These are phyloP conservation scores for Nothocercus julius DNA, from an alignment of 2,113 vertebrate genomes.

Conservation along the genomic window DNA sequence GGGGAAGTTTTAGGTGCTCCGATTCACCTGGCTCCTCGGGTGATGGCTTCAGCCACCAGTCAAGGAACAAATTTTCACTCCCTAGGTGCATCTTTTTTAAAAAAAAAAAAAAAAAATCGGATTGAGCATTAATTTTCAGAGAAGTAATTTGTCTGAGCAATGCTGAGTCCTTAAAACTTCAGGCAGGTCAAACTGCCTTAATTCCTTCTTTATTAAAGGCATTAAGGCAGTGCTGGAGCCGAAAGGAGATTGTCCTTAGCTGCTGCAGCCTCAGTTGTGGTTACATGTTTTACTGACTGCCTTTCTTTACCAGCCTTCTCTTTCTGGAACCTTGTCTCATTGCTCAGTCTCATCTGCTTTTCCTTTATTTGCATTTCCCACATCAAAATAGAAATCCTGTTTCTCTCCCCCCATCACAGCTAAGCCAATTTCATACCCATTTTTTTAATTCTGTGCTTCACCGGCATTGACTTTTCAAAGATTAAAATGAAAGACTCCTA, in stretches of 20 bases:
- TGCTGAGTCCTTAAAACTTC: neutral
- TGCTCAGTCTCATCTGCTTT: conserved; percentile 62
- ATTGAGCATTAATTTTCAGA: neutral
- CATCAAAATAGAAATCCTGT: conserved; percentile 9
- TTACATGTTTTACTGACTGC: conserved; percentile 40
- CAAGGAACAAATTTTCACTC: neutral
- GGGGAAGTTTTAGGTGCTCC: neutral
- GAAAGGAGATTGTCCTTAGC: conserved; percentile 58
- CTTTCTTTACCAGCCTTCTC: conserved; percentile 58
- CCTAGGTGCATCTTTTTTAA: neutral
- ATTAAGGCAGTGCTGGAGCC: conserved; percentile 2
- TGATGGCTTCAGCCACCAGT: neutral
- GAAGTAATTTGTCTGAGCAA: neutral
- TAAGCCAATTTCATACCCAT: neutral
- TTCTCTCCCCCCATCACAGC: neutral
- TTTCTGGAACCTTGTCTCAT: conserved; percentile 46
- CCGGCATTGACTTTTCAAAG: conserved; percentile 18
- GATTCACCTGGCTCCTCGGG: neutral
- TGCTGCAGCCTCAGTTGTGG: conserved; percentile 21
- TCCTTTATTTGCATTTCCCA: conserved; percentile 53
- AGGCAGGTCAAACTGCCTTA: conserved; percentile 1
- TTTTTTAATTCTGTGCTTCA: neutral
- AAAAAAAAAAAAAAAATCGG: neutral
- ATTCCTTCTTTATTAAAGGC: conserved; percentile 2
- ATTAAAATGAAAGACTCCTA: neutral